Evolutionary conservation across 2,113 vertebrate species (phyloP).

Genomic region (Myxocyprinus asiaticus): DNA sequence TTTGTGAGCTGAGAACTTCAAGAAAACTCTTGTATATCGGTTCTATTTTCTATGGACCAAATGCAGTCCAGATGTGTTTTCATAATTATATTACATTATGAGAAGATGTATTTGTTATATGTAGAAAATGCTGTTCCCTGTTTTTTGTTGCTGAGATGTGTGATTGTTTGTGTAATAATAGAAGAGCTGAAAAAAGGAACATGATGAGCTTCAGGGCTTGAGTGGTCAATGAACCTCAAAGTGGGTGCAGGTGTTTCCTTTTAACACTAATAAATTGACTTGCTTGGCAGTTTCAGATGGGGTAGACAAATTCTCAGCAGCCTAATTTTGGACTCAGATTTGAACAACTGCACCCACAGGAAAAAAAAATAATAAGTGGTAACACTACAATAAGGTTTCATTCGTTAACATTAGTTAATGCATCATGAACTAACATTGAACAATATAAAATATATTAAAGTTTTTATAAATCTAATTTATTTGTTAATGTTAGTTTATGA

Average conservation of each 20-base stretch:
- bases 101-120: neutral
- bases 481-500: too few species aligned
- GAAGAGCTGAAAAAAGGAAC: constrained; percentile 39
- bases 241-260: constrained; percentile 74
- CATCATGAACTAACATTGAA: too few species aligned
- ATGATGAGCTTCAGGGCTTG: constrained; percentile 40
- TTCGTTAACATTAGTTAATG: too few species aligned
- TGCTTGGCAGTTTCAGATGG: constrained; percentile 57
- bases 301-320: constrained; percentile 26
- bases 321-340: constrained; percentile 52
- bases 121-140: constrained; percentile 7
- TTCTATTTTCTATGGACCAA: neutral
- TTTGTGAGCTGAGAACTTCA: too few species aligned
- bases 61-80: neutral
- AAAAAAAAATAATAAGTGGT: neutral
- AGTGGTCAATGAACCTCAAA: constrained; percentile 67
- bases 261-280: constrained; percentile 40
- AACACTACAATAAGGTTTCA: too few species aligned
- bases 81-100: too few species aligned
- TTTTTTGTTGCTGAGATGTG: constrained; percentile 32
- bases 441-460: too few species aligned
- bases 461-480: too few species aligned
- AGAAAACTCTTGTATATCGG: neutral
- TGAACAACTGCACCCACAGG: constrained; percentile 39
- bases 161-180: constrained; percentile 34